These are phyloP conservation scores for Aurelia aurita DNA, from an alignment of 30 jellyfish, hydroid and myxozoan genomes.

Conservation along the genomic window DNA sequence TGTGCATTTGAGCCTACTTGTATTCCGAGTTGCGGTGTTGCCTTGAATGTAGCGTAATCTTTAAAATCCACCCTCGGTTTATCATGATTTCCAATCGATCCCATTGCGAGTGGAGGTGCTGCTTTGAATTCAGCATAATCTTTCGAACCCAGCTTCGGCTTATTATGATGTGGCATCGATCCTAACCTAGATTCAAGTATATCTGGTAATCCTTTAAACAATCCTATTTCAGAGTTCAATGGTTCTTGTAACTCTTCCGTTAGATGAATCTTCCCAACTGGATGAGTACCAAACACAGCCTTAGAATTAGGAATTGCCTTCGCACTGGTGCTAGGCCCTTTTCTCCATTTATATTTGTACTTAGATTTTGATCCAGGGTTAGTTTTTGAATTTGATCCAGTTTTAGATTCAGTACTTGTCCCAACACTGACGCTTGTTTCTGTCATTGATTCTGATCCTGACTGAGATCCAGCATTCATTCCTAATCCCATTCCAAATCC, in stretches of 20 bases:
- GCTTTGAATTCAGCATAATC: neutral
- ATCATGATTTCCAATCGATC: neutral
- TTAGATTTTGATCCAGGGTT: conserved; percentile 12
- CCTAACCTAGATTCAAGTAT: neutral
- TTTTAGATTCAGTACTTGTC: conserved; percentile 10
- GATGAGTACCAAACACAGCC: neutral
- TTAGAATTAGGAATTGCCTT: too few species aligned
- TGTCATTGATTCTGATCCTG: conserved; percentile 34
- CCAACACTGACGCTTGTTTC: neutral
- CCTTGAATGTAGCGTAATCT: neutral
- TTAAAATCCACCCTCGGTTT: neutral
- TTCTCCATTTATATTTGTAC: neutral
- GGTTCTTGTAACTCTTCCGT: neutral
- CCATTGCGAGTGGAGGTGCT: neutral
- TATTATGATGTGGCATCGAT: neutral
- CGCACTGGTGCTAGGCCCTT: neutral
- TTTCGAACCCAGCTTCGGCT: neutral
- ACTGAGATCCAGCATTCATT: conserved; percentile 10
- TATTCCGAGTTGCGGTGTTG: conserved; percentile 38
- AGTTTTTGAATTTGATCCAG: neutral
- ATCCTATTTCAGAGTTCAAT: neutral
- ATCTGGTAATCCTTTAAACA: neutral
- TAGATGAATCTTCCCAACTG: neutral
- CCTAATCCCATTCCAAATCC: conserved; percentile 45
- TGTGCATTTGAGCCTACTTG: conserved; percentile 20